Base-by-base conservation (phyloP, 2,888 invertebrate species). In the Boloria euphrosyne region DNA sequence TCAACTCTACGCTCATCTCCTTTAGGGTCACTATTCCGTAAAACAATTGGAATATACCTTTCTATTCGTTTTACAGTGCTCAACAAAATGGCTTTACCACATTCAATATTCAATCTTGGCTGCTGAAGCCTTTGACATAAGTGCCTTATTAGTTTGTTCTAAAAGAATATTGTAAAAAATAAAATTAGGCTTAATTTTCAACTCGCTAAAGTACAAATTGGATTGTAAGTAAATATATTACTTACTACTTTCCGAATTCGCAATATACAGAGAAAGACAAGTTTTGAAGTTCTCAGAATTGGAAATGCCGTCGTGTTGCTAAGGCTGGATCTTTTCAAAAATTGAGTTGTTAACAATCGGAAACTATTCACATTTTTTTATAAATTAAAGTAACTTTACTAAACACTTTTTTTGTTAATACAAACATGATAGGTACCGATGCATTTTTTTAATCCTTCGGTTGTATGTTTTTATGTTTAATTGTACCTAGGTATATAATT, bases 211-310 rank as follows among this genome's bases (percentile, higher is more conserved):
- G 58, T 65, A 13, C 13, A 54, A 5, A 58, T 49, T 64, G 13
- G 16, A 17, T 58, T 60, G 49, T 38, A 43, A n/a, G 13, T 13
- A 16, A 4, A n/a, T 10, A 49, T 43, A 68, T 52, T 50, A 67
- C 55, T 73, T 73, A 76, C 61, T 75, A 60, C 79, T 57, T 77
- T 85, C 78, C 71, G 66, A 64, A 57, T 65, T 70, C 74, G 73
- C 68, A 58, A 50, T 68, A 70, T 75, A 77, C 83, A 85, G 84
- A 85, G 86, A 83, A 86, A 85, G 84, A 80, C 83, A 80, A 79
- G 82, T 82, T 83, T 76, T 74, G 77, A 75, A 78, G 73, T 89
- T 89, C 89, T 85, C 67, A 79, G 89, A 88, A 88, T 79, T 78
- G 79, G 50, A 79, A 81, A 80, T 80, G 76, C 79, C 80, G 70